phyloP scores from a whole-genome alignment of 2,888 invertebrate genomes.

The Cataglyphis rosenhaueri region DNA sequence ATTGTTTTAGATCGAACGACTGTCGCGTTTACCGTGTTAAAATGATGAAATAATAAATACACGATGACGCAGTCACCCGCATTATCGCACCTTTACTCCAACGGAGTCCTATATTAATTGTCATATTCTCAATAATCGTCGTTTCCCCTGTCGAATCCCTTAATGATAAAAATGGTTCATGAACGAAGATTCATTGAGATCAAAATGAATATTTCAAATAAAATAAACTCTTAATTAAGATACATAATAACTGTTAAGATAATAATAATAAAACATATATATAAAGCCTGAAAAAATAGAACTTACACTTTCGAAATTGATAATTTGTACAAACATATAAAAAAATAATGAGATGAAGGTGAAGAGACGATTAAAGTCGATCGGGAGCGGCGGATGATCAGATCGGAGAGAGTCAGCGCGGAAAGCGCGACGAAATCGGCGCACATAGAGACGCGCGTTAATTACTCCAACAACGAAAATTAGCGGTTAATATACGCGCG shows the following conservation, averaged over 20 bases:
- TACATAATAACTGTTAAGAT: neutral
- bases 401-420: conserved; percentile 14
- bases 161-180: neutral
- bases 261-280: neutral
- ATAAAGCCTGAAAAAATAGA: neutral
- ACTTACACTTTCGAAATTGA: neutral
- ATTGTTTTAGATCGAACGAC: conserved; percentile 12
- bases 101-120: conserved; percentile 27
- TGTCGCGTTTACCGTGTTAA: conserved; percentile 15
- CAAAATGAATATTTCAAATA: neutral
- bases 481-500: conserved; percentile 85
- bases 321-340: neutral
- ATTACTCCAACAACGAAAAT: conserved; percentile 83
- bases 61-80: conserved; percentile 30
- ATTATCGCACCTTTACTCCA: conserved; percentile 30
- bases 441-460: conserved; percentile 76
- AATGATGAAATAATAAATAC: neutral
- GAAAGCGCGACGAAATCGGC: conserved; percentile 66
- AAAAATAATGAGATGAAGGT: neutral
- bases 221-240: neutral
- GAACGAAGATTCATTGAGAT: neutral
- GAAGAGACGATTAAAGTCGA: conserved; percentile 16
- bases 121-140: neutral
- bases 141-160: neutral
- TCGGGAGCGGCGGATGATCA: neutral